Evolutionary conservation across 1,140 invertebrate genomes (phyloP), one percentile per base, ranked within the genome.

Genomic region (Eriosoma lanigerum): DNA sequence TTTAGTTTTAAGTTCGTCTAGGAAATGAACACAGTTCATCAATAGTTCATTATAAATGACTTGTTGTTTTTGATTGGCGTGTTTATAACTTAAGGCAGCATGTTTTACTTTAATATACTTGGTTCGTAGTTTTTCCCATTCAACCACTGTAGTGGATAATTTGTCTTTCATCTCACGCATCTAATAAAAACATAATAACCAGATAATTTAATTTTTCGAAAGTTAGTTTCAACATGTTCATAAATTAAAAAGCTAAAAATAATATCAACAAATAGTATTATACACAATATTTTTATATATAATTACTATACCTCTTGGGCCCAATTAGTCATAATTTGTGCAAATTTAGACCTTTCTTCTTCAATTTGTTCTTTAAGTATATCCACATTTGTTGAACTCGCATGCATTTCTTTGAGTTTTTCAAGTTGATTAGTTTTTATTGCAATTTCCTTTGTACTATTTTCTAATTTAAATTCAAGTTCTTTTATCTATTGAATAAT

Each of bases 261-360:
- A 38, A 38, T 38, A 38, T 8, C 32, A 6, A 10, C 5, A 46
- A 24, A 21, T 21, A 29, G 4, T 48, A 24, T 48, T 24, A 24
- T 32, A 24, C 32, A 19, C 2, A 32, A 5, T n/a, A 38, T 9
- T 38, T n/a, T 13, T 38, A 15, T 15, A 2, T 62, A 68, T 48
- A 15, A 6, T 8, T 54, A 0, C 12, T 10, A 62, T 17, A 78
- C 75, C 21, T 78, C 56, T 44, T 78, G 75, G 3, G 75, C 21
- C 75, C 75, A 78, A 78, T 78, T 78, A 6, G 75, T 78, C 56
- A 78, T 78, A 46, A 78, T 78, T 60, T 78, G 54, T 17, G 56
- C 75, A 78, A 78, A 78, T 48, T 78, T 78, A 24, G 56, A 46
- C 9, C 75, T 62, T n/a, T 78, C 75, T 12, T 78, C 75, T 62